These are phyloP conservation scores for Sanderia malayensis DNA, from an alignment of 30 jellyfish, hydroid and myxozoan species.

Conservation along the genomic window DNA sequence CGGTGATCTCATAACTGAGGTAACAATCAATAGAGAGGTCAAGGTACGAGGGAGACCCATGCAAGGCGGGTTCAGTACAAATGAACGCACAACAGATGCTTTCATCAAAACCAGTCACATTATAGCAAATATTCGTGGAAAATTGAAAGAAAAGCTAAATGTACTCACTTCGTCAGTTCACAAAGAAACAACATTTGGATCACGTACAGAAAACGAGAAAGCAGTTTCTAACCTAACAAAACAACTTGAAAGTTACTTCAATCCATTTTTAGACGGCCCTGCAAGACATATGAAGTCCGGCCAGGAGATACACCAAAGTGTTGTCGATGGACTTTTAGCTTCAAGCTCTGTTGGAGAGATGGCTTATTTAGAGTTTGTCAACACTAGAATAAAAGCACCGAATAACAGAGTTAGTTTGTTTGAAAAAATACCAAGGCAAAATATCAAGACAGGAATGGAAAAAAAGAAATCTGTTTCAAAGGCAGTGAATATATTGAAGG, in stretches of 20 bases:
- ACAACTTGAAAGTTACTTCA: neutral
- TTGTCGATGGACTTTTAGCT: too few species aligned
- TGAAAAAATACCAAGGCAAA: too few species aligned
- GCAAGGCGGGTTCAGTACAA: too few species aligned
- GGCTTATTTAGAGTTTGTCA: too few species aligned
- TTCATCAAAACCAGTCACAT: neutral
- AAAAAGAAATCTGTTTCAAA: too few species aligned
- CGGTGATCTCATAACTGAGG: neutral
- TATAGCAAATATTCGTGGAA: neutral
- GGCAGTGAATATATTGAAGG: too few species aligned
- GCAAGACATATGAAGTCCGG: neutral
- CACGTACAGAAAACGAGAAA: neutral
- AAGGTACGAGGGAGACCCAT: too few species aligned
- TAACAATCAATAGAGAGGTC: neutral
- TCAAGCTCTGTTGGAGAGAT: too few species aligned
- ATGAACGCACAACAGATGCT: neutral
- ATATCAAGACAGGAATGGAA: too few species aligned
- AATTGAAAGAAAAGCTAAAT: neutral
- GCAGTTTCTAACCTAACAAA: neutral
- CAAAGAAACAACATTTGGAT: neutral
- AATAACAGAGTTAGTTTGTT: too few species aligned
- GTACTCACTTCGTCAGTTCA: neutral
- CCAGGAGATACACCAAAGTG: conserved; percentile 2
- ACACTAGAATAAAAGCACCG: too few species aligned
- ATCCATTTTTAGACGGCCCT: conserved; percentile 1